These are phyloP conservation scores for Microcebus tavaratra DNA, from an alignment of 2,113 vertebrate genomes.

Conservation along the genomic window DNA sequence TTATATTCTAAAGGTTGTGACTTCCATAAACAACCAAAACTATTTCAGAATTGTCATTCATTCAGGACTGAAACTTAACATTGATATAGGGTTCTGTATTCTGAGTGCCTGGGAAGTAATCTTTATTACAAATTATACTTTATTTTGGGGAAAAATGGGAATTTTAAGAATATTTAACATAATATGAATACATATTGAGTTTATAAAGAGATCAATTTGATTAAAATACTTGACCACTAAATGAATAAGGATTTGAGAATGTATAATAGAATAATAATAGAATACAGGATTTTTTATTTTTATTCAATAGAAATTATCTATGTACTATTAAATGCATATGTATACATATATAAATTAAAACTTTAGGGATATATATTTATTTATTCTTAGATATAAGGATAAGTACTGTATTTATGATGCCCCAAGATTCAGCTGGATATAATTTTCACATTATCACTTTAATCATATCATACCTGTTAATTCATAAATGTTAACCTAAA, in stretches of 20 bases:
- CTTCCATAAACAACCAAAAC: conserved; percentile 12
- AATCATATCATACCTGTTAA: conserved; percentile 23
- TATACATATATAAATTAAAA: not conserved
- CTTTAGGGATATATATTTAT: not conserved
- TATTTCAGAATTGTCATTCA: conserved; percentile 9
- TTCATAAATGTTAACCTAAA: not conserved
- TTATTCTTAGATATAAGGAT: not conserved
- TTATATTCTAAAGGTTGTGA: conserved; percentile 31
- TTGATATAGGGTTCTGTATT: not conserved
- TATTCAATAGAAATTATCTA: conserved; percentile 7
- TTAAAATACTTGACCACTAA: conserved; percentile 47
- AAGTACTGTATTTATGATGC: not conserved
- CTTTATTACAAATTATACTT: not conserved
- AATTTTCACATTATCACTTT: conserved; percentile 41
- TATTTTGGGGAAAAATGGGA: not conserved
- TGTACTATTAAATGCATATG: not conserved
- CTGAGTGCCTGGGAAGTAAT: not conserved
- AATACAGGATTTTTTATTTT: conserved; percentile 10
- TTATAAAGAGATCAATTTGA: not conserved
- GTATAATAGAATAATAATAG: not conserved
- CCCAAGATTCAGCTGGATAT: not conserved
- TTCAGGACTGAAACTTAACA: not conserved
- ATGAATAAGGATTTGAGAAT: conserved; percentile 7
- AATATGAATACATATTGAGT: not conserved
- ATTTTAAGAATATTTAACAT: conserved; percentile 13